Evolutionary conservation across 2,888 invertebrate species (phyloP).

Genomic region (Troides oblongomaculatus): DNA sequence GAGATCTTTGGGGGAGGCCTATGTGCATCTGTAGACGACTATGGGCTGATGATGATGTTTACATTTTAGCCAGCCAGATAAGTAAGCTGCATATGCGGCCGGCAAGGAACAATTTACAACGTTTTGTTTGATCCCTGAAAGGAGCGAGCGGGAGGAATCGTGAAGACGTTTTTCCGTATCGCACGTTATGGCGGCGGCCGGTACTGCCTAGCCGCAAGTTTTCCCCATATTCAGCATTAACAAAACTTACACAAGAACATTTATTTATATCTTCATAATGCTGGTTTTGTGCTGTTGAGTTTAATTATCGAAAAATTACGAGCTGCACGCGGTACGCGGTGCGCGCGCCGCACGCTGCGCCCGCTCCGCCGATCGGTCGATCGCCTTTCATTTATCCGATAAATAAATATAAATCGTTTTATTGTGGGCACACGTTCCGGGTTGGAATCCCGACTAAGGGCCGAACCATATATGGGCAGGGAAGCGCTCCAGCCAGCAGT

Average conservation of each 20-base stretch:
- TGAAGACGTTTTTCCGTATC: too few relatives aligned
- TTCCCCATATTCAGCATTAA: conserved; percentile 5
- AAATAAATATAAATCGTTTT: conserved; percentile 75
- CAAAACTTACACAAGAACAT: conserved; percentile 15
- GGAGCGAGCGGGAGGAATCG: too few relatives aligned
- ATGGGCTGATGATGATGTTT: too few relatives aligned
- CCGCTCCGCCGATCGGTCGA: conserved; percentile 40
- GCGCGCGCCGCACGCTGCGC: conserved; percentile 29
- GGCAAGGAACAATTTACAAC: too few relatives aligned
- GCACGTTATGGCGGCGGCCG: neutral
- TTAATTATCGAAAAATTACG: conserved; percentile 22
- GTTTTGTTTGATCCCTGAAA: too few relatives aligned
- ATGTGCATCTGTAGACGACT: too few relatives aligned
- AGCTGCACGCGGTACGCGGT: conserved; percentile 17
- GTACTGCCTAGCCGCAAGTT: conserved; percentile 8
- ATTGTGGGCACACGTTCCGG: conserved; percentile 65
- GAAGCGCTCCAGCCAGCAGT: conserved; percentile 46
- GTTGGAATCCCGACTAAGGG: conserved; percentile 70
- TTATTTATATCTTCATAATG: conserved; percentile 22
- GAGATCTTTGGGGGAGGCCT: too few relatives aligned
- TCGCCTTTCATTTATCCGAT: conserved; percentile 47
- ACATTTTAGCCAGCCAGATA: too few relatives aligned
- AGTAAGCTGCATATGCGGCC: too few relatives aligned
- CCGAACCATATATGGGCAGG: conserved; percentile 66
- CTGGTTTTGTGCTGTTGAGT: conserved; percentile 9